These are phyloP conservation scores for Ataeniobius toweri DNA, from an alignment of 2,797 vertebrate genomes.

Conservation along the genomic window DNA sequence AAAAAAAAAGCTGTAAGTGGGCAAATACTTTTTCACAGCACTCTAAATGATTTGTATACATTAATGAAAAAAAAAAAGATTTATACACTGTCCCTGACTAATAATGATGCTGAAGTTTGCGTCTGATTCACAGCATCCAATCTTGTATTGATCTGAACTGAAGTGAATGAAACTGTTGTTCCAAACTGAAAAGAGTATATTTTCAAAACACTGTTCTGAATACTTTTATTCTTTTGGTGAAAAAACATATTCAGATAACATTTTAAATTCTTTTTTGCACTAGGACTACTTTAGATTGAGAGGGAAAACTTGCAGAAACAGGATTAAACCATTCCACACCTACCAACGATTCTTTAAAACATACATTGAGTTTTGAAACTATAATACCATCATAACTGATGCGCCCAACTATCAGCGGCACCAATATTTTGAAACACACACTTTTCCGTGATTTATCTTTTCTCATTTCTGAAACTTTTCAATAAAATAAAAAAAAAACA, in stretches of 20 bases:
- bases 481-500: neutral
- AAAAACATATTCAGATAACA: neutral
- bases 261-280: neutral
- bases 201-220: neutral
- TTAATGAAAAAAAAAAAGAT: neutral
- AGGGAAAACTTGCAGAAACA: neutral
- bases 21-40: neutral
- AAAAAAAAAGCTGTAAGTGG: neutral
- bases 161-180: neutral
- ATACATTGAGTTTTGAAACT: neutral
- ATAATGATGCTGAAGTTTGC: neutral
- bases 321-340: neutral
- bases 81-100: neutral
- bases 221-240: neutral
- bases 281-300: neutral
- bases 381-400: neutral
- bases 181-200: neutral
- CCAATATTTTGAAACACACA: neutral
- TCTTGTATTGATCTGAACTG: neutral
- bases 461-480: neutral
- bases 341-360: neutral
- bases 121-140: neutral
- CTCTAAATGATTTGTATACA: neutral
- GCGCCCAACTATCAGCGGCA: neutral
- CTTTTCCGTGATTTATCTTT: neutral